Conservation (phyloP, 2,888 invertebrate genomes). For the Stictocephala bisonia region DNA sequence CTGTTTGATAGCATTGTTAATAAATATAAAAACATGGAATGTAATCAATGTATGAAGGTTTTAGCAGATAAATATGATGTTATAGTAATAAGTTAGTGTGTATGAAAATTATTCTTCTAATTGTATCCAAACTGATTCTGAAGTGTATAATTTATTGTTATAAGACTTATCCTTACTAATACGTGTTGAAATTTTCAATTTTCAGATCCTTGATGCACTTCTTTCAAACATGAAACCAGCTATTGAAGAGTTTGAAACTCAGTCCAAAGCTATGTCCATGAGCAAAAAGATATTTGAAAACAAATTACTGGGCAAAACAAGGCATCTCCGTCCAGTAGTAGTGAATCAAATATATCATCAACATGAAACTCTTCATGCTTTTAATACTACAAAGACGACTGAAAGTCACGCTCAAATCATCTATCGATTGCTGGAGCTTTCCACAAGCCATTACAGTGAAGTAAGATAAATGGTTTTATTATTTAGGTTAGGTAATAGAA, state of each 20-base stretch:
- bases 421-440: conserved; percentile 71
- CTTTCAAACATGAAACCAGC: conserved; percentile 69
- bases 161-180: too few species aligned
- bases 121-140: too few species aligned
- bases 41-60: too few species aligned
- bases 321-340: conserved; percentile 72
- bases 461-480: too few species aligned
- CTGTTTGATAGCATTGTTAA: too few species aligned
- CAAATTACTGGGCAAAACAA: conserved; percentile 71
- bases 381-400: conserved; percentile 65
- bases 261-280: conserved; percentile 75
- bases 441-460: conserved; percentile 76
- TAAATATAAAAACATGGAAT: too few species aligned
- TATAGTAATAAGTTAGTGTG: too few species aligned
- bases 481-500: too few species aligned
- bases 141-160: too few species aligned
- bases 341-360: conserved; percentile 76
- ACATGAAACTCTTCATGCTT: conserved; percentile 67
- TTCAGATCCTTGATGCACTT: conserved; percentile 75
- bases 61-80: too few species aligned
- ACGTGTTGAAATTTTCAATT: too few species aligned
- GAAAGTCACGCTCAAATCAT: conserved; percentile 72
- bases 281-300: conserved; percentile 74
- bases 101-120: too few species aligned
- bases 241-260: conserved; percentile 71